phyloP scores from a whole-genome alignment of 2,113 vertebrate genomes.

The Electrona antarctica region DNA sequence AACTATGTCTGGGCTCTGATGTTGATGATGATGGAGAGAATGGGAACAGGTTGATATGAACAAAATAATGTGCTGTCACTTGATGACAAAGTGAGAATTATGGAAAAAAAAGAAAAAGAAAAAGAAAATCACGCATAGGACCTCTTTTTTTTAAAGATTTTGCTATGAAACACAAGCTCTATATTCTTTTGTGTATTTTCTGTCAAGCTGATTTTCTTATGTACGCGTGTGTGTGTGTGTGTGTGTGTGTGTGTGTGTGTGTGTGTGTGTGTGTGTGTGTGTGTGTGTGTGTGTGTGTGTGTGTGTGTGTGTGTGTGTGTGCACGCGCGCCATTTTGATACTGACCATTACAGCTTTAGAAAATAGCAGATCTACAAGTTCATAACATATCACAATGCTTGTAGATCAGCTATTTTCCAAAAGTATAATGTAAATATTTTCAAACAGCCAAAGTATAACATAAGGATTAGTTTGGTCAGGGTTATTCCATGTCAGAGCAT shows the following conservation, averaged over 20 bases:
- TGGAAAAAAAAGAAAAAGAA: too few relatives aligned
- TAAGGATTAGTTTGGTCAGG: too few relatives aligned
- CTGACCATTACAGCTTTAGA: constrained; percentile 2
- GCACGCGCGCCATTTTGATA: too few relatives aligned
- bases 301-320: constrained; percentile 11
- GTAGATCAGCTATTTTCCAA: too few relatives aligned
- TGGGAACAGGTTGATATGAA: not conserved
- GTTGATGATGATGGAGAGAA: not conserved
- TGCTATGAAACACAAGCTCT: too few relatives aligned
- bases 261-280: not conserved
- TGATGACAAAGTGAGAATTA: too few relatives aligned
- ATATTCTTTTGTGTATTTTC: not conserved
- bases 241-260: not conserved
- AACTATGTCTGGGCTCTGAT: not conserved
- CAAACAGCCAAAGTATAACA: too few relatives aligned
- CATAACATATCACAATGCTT: not conserved
- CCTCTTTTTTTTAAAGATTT: too few relatives aligned
- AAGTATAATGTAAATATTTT: too few relatives aligned
- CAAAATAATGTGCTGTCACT: too few relatives aligned
- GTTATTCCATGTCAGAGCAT: too few relatives aligned
- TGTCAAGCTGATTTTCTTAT: not conserved
- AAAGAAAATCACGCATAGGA: too few relatives aligned
- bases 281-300: not conserved
- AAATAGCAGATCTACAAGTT: not conserved
- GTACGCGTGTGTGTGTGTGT: not conserved